Percentiles rank a stretch among this genome's conserved stretches.
Conservation (phyloP, 2,113 vertebrate genomes). For the Xiphias gladius region DNA sequence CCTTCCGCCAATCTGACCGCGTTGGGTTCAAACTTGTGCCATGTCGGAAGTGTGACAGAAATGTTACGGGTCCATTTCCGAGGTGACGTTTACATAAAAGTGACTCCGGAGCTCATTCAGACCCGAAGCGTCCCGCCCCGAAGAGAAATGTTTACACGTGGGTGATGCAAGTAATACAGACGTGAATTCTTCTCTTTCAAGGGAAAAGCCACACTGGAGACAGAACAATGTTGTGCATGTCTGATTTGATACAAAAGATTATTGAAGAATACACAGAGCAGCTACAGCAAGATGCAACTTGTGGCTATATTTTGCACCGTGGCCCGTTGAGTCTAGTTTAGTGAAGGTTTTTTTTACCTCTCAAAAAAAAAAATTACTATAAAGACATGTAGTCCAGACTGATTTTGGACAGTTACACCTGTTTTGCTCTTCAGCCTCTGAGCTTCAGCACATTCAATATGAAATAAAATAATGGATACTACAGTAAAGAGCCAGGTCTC, state of each 20-base stretch:
- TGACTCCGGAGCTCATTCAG: no score
- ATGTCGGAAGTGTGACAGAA: no score
- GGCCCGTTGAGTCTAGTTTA: background rate
- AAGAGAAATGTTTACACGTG: background rate
- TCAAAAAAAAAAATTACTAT: background rate
- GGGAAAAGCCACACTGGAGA: background rate
- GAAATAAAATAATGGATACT: no score
- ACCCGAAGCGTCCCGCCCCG: background rate
- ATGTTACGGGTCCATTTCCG: no score
- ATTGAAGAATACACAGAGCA: slow-evolving; percentile 10
- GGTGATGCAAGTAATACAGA: background rate
- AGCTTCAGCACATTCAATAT: no score
- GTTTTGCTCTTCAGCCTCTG: no score
- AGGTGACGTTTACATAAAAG: no score
- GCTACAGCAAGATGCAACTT: slow-evolving; percentile 11
- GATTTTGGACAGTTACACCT: no score
- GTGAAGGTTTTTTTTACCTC: background rate
- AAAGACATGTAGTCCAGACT: no score
- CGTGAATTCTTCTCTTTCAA: background rate
- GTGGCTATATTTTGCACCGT: background rate
- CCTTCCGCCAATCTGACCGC: no score
- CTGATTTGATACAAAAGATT: background rate
- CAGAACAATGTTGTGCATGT: background rate
- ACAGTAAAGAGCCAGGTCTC: background rate
- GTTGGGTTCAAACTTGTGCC: no score